These are phyloP conservation scores for Acrocyrtus sp. DNA, from an alignment of 2,888 invertebrate genomes.

Conservation along the genomic window DNA sequence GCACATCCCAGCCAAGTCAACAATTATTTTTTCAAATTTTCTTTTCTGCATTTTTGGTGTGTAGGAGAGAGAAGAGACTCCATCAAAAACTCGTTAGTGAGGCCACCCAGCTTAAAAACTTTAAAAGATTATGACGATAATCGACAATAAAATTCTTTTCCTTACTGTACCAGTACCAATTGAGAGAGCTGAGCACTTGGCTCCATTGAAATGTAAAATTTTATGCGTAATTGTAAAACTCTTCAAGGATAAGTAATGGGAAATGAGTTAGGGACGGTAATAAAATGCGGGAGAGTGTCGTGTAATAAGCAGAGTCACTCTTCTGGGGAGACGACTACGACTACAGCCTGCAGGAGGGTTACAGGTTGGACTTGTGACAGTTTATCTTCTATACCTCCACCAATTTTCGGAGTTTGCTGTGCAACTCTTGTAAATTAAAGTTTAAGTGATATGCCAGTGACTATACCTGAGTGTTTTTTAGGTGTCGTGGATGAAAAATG, in stretches of 20 bases:
- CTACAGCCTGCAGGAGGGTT: not conserved
- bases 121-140: too few species aligned
- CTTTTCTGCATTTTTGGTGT: too few species aligned
- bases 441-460: not conserved
- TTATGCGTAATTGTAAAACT: not conserved
- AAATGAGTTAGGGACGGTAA: not conserved
- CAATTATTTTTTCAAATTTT: conserved; percentile 19
- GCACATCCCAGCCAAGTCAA: conserved; percentile 8
- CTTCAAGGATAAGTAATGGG: not conserved
- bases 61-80: too few species aligned
- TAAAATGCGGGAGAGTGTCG: too few species aligned
- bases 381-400: too few species aligned
- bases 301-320: not conserved
- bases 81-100: conserved; percentile 37
- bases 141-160: too few species aligned
- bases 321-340: not conserved
- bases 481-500: not conserved
- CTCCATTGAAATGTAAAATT: not conserved
- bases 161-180: too few species aligned
- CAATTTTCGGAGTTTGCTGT: too few species aligned
- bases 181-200: not conserved
- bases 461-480: not conserved
- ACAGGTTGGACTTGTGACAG: not conserved
- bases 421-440: not conserved
- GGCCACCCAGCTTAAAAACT: conserved; percentile 17